Evolutionary conservation across 2,888 invertebrate genomes (phyloP), one percentile per base, ranked within the genome.

Genomic region (Drosophila mimetica): DNA sequence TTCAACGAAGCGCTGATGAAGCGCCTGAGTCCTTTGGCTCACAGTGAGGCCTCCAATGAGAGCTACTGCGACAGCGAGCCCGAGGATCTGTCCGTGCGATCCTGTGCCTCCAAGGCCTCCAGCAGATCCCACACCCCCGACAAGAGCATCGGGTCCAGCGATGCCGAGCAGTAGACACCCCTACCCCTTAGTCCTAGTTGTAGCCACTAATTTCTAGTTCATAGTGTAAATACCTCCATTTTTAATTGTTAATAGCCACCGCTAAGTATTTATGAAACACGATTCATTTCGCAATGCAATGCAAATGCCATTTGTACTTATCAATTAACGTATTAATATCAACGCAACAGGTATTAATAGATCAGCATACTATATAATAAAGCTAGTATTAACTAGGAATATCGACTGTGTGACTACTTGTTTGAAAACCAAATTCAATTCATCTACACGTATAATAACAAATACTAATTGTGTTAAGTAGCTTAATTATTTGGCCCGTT

Each of bases 1-100:
- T 74, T 63, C 28, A 71, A 65, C 39, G 54, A 79, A 42, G 55
- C 47, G 16, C 44, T 95, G 1, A 94, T 94, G 34, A 94, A 94
- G 90, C 93, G 93, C 32, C 44, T 79, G 1, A 82, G 73, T 52
- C 70, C 76, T 2, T 71, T 78, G 25, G 74, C 79, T 8, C 77
- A 76, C 63, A 89, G 90, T 50, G 90, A 91, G 41, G 89, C 81
- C 13, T 81, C 88, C 4, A 88, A 79, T 70, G 88, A 83, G 70
- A 90, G 76, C 76, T 86, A 81, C 42, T 89, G 85, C 51, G 90
- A 90, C 53, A 91, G 91, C 53, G 90, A 91, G 71, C 91, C 91
- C 11, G 91, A 91, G 74, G 91, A 91, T 73, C 77, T 91, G 32
- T 91, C 91, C 3, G 83, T 90, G 3, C 88, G 88, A 7, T 90